These are phyloP conservation scores for Gymnothorax javanicus DNA, from an alignment of 2,797 vertebrate species.

Conservation along the genomic window DNA sequence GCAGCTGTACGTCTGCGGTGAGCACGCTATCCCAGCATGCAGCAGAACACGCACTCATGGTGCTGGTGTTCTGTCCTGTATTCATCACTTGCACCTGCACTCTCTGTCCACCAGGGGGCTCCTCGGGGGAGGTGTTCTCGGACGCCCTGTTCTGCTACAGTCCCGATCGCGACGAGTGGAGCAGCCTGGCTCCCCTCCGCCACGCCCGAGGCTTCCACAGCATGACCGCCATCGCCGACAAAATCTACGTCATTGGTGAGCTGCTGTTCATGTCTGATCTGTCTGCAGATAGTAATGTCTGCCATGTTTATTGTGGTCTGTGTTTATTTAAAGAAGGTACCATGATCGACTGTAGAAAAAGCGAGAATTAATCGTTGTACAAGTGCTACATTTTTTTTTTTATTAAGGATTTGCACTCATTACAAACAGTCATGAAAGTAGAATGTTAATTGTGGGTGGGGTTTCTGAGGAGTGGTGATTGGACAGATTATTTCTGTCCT, in stretches of 20 bases:
- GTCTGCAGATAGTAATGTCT: neutral
- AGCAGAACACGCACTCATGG: neutral
- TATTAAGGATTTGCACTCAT: too few relatives aligned
- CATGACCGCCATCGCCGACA: slow-evolving; percentile 29
- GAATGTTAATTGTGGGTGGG: too few relatives aligned
- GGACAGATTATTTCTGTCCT: neutral
- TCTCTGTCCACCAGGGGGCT: slow-evolving; percentile 32
- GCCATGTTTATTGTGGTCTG: neutral
- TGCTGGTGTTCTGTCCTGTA: too few relatives aligned
- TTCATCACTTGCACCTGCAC: neutral
- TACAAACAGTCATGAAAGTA: too few relatives aligned
- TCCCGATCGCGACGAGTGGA: slow-evolving; percentile 29
- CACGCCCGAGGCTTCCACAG: slow-evolving; percentile 38
- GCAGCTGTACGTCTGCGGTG: slow-evolving; percentile 36
- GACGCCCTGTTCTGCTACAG: slow-evolving; percentile 28
- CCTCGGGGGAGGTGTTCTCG: slow-evolving; percentile 37
- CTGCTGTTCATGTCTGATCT: neutral
- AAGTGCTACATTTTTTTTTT: too few relatives aligned
- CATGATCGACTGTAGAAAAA: too few relatives aligned
- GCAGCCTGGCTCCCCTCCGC: slow-evolving; percentile 14
- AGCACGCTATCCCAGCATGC: neutral
- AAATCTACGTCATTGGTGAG: slow-evolving; percentile 38
- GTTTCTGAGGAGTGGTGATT: too few relatives aligned
- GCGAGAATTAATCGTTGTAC: too few relatives aligned
- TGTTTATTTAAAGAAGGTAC: too few relatives aligned